Evolutionary conservation across 1,140 invertebrate genomes (phyloP), one percentile per base, ranked within the genome.

Genomic region (Lucilia cuprina): DNA sequence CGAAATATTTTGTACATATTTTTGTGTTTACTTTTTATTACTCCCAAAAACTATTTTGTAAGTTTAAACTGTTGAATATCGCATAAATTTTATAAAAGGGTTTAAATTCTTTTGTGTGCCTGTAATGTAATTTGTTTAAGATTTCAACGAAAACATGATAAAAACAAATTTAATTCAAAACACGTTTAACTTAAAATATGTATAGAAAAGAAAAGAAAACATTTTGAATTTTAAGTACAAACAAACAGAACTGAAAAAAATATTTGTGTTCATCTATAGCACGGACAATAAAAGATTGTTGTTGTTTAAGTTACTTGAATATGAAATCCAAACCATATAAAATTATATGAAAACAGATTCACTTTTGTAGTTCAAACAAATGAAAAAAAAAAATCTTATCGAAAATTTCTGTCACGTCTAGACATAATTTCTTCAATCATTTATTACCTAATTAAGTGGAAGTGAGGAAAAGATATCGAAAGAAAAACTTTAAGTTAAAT

Each of bases 371-470:
- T 41, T 12, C 50, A 55, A 55, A n/a, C 13, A 49, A 80, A 80
- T 19, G 10, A 12, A 25, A 21, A 80, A 13, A 85, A 80, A 86
- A 87, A 87, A 87, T 89, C 88, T 85, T 86, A 90, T 90, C 86
- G 65, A 86, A 86, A 89, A 90, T 90, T 88, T 87, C 87, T 86
- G 87, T 90, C 89, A 90, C 89, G 89, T 90, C 89, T 90, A 90
- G 89, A 90, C 89, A 90, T 90, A 90, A 90, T 90, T 90, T 90
- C 89, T 88, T 90, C 89, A 90, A 90, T 89, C 89, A 90, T 90
- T 90, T 90, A 90, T 90, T 90, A 89, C 89, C 88, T 89, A 90
- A 90, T 90, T 90, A 90, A 89, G 89, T 90, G 89, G 89, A 90
- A 90, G 86, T 77, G 75, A 41, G 13, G 55, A 82, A 74, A 80